Conservation (phyloP, 2,888 invertebrate species). For the Drosophila sordidula region DNA sequence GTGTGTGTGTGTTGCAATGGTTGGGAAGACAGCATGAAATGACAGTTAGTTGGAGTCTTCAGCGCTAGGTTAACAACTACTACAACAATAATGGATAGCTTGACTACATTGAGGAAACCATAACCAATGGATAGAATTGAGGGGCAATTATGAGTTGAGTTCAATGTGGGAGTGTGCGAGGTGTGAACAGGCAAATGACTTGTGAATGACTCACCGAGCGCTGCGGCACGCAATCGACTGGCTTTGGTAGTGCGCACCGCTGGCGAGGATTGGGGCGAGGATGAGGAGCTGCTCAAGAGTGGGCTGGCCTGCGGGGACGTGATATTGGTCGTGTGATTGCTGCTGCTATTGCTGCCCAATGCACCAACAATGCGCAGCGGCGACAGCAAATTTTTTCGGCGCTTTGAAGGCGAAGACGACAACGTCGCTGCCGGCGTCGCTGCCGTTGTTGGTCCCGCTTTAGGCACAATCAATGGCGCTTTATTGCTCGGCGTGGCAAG, state of each 20-base stretch:
- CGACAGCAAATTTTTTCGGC: slow-evolving; percentile 77
- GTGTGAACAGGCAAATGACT: slow-evolving; percentile 16
- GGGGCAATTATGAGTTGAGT: slow-evolving; percentile 2
- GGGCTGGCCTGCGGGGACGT: slow-evolving; percentile 63
- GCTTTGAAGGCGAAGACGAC: slow-evolving; percentile 65
- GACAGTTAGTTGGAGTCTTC: slow-evolving; percentile 46
- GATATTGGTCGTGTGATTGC: slow-evolving; percentile 35
- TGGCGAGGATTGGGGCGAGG: slow-evolving; percentile 68
- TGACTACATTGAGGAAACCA: slow-evolving; percentile 20
- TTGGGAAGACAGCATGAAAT: slow-evolving; percentile 41
- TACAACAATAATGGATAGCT: not conserved
- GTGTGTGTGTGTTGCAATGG: slow-evolving; percentile 7
- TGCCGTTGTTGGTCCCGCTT: slow-evolving; percentile 59
- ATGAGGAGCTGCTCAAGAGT: slow-evolving; percentile 66
- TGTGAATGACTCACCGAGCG: slow-evolving; percentile 84
- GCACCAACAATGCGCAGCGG: slow-evolving; percentile 63
- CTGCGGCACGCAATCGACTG: slow-evolving; percentile 90
- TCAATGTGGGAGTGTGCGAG: slow-evolving; percentile 1
- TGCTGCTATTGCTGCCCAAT: slow-evolving; percentile 17
- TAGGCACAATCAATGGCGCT: slow-evolving; percentile 68
- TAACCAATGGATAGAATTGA: slow-evolving; percentile 18
- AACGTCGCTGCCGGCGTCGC: slow-evolving; percentile 33
- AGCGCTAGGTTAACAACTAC: slow-evolving; percentile 26
- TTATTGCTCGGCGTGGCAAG: slow-evolving; percentile 63
- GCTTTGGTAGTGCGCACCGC: slow-evolving; percentile 89